Base-by-base conservation (phyloP, 2,888 invertebrate genomes). In the Trachelus tabidus region DNA sequence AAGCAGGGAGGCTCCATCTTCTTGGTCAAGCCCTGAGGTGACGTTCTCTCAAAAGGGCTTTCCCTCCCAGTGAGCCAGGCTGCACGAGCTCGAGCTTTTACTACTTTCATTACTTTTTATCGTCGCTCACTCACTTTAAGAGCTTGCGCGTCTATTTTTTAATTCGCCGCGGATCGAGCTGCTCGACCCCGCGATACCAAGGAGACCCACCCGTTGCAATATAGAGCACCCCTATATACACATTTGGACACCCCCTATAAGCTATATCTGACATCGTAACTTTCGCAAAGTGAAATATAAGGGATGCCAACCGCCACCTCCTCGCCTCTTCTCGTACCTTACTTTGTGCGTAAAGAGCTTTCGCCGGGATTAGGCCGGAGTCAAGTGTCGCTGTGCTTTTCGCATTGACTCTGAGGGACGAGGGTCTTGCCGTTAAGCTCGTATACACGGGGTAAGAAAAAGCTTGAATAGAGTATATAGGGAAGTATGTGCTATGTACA, bases 51-150 rank as follows among this genome's bases (percentile, higher is more conserved):
- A 84, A 86, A 85, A 85, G 82, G 81, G 76, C 81, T 80, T 77
- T 75, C 80, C 78, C 73, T 79, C 77, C 80, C 40, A 69, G 34
- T 40, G 77, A 40, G 73, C 75, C 76, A 68, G 75, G 71, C 71
- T 37, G 76, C 73, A 75, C 73, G 23, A 68, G 73, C 69, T 69
- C 34, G 73, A 76, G 84, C 87, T 88, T 87, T 87, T 89, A 87
- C 87, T 88, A 89, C 88, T 89, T 89, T 90, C 89, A 88, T 89
- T 89, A 88, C 87, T 86, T 89, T 90, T 89, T 89, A 88, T 89
- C 87, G 88, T 88, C 88, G 84, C 87, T 85, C 84, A 84, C 87
- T 85, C 84, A 83, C 83, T 85, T 85, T 84, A 88, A 88, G 86
- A 86, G 86, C 83, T 78, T 77, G 83, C 81, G 82, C 85, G 85